phyloP scores from a whole-genome alignment of 2,797 vertebrate genomes.

The Tinamus major region DNA sequence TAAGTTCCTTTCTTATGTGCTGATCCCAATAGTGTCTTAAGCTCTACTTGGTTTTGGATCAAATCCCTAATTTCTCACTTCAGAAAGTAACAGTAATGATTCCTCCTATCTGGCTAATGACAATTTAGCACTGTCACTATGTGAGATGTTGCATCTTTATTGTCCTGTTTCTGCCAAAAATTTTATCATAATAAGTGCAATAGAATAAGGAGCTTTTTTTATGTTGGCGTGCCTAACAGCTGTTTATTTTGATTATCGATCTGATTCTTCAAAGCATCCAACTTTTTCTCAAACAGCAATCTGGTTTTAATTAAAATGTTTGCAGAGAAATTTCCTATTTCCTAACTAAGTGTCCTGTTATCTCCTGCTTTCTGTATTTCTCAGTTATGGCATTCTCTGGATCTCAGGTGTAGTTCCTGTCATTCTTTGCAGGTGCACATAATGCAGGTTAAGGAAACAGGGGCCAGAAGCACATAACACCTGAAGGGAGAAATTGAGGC shows the following conservation, averaged over 20 bases:
- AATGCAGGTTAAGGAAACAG: background rate
- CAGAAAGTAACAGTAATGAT: constrained; percentile 55
- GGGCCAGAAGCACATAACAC: background rate
- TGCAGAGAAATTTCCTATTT: background rate
- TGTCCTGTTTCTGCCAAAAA: constrained; percentile 62
- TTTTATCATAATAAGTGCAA: constrained; percentile 39
- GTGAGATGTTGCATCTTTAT: constrained; percentile 33
- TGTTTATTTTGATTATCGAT: constrained; percentile 54
- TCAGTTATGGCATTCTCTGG: background rate
- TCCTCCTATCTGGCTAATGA: constrained; percentile 53
- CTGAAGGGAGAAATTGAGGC: background rate
- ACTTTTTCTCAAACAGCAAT: constrained; percentile 35
- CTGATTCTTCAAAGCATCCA: constrained; percentile 39
- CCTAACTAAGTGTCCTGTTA: background rate
- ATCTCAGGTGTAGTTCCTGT: background rate
- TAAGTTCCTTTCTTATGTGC: background rate
- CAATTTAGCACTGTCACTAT: constrained; percentile 50
- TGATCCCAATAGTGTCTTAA: background rate
- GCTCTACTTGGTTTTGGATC: constrained; percentile 18
- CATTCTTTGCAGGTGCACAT: background rate
- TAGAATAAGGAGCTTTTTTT: constrained; percentile 43
- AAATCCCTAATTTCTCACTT: constrained; percentile 55
- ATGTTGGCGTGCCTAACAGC: constrained; percentile 53
- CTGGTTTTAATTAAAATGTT: constrained; percentile 53
- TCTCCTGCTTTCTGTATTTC: background rate